Conservation (phyloP, 1,140 invertebrate genomes). For the Drosophila tristis region DNA sequence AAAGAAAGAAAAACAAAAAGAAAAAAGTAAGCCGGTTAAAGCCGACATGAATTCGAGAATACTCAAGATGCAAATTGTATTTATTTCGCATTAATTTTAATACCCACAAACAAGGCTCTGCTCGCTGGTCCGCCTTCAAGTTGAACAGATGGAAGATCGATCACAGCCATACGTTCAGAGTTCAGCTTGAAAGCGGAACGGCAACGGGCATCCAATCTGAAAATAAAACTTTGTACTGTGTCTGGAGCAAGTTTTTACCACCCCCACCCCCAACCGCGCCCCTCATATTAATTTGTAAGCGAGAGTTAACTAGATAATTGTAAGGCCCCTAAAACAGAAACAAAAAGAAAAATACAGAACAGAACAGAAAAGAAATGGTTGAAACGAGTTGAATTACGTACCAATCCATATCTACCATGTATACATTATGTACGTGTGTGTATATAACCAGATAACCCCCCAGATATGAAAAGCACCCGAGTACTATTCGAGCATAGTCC, state of each 20-base stretch:
- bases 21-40: slow-evolving; percentile 10
- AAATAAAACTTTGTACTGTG: too few relatives aligned
- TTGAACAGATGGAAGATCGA: slow-evolving; percentile 23
- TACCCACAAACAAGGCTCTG: background rate
- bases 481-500: slow-evolving; percentile 13
- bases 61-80: slow-evolving; percentile 65
- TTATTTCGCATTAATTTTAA: slow-evolving; percentile 54
- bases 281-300: slow-evolving; percentile 56
- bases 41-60: slow-evolving; percentile 57
- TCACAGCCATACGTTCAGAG: too few relatives aligned
- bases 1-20: slow-evolving; percentile 9
- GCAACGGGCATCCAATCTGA: too few relatives aligned
- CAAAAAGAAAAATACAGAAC: background rate
- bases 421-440: slow-evolving; percentile 30
- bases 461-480: slow-evolving; percentile 40
- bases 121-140: slow-evolving; percentile 21
- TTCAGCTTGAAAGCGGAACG: slow-evolving; percentile 20
- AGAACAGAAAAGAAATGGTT: slow-evolving; percentile 30
- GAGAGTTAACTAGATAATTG: slow-evolving; percentile 58
- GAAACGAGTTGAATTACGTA: slow-evolving; percentile 17
- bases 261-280: slow-evolving; percentile 4
- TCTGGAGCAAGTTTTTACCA: background rate
- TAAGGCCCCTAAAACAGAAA: slow-evolving; percentile 38
- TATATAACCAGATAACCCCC: slow-evolving; percentile 44
- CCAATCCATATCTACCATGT: slow-evolving; percentile 14